A percentile compares a stretch with the other conserved stretches of the same genome.
These are phyloP conservation scores for Tryphoninae sp. DNA, from an alignment of 2,888 invertebrate species.

Conservation along the genomic window DNA sequence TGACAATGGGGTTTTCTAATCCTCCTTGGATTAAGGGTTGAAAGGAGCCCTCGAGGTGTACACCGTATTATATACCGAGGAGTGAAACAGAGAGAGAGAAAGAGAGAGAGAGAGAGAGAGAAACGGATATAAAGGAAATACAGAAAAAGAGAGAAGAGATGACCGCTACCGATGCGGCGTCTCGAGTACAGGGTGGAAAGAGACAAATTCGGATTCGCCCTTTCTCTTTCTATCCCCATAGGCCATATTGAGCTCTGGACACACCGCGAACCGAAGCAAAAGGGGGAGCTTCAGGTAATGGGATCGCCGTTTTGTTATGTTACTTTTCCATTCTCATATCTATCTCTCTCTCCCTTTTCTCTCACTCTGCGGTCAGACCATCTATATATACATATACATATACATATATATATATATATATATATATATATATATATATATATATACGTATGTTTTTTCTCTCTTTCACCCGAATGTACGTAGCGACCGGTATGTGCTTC, in stretches of 20 bases:
- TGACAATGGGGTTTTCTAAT: constrained; percentile 80
- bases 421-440: not conserved
- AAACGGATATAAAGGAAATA: constrained; percentile 26
- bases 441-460: constrained; percentile 9
- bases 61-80: constrained; percentile 29
- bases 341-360: constrained; percentile 63
- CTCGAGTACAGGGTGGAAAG: constrained; percentile 51
- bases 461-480: constrained; percentile 10
- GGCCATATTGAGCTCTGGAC: constrained; percentile 45
- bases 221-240: not conserved
- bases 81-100: constrained; percentile 14
- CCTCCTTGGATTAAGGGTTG: constrained; percentile 79
- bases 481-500: constrained; percentile 45
- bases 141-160: constrained; percentile 47
- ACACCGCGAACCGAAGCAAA: constrained; percentile 41
- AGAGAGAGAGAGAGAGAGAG: constrained; percentile 25
- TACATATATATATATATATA: not conserved
- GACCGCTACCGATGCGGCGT: constrained; percentile 55
- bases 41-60: constrained; percentile 64
- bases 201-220: constrained; percentile 28
- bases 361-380: constrained; percentile 50
- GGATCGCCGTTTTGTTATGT: constrained; percentile 81
- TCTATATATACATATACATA: too few species aligned
- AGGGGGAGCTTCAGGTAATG: constrained; percentile 77
- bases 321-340: constrained; percentile 80